Evolutionary conservation across 2,888 invertebrate species (phyloP), one percentile per base, ranked within the genome.

Genomic region (Autographa pulchrina): DNA sequence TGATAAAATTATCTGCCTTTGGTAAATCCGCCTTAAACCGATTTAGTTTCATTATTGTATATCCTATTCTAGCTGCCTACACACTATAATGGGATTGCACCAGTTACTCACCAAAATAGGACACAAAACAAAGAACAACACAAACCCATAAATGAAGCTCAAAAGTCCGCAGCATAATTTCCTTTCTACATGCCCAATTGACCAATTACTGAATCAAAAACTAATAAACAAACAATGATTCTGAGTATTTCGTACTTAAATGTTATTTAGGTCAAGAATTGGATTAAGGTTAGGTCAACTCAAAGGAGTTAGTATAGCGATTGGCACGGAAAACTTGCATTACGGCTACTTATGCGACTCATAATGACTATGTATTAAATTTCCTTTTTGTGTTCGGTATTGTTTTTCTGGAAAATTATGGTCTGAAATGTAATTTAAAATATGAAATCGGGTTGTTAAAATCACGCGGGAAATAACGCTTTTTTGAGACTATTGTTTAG

Each of bases 241-340:
- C 54, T 13, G 25, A 20, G 54, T 56, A 56, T 56, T 56, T 11
- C 54, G 54, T 56, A 56, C 54, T 56, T 54, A 54, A 48, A 0
- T 54, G 11, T 13, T 35, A 65, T 65, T 58, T 18, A 54, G 65
- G 65, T 65, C 65, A 65, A 59, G 58, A 65, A n/a, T 43, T 35
- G 59, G 65, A 65, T 65, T 65, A 56, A 56, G 54, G 54, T 56
- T 56, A 25, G 54, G 25, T 56, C 54, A 48, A 48, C 48, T 48
- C 5, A 20, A 56, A 56, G 54, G 20, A 56, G 25, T 20, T 25
- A 56, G 13, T 25, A 4, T 13, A 56, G 25, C 54, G 54, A 25
- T 56, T 56, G 20, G 54, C 54, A 56, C 54, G 54, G 54, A 56
- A 56, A 25, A 25, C 54, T 56, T 56, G 54, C 54, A 56, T 56